Evolutionary conservation across 2,888 invertebrate species (phyloP), one percentile per base, ranked within the genome.

Genomic region (Baronia brevicornis): DNA sequence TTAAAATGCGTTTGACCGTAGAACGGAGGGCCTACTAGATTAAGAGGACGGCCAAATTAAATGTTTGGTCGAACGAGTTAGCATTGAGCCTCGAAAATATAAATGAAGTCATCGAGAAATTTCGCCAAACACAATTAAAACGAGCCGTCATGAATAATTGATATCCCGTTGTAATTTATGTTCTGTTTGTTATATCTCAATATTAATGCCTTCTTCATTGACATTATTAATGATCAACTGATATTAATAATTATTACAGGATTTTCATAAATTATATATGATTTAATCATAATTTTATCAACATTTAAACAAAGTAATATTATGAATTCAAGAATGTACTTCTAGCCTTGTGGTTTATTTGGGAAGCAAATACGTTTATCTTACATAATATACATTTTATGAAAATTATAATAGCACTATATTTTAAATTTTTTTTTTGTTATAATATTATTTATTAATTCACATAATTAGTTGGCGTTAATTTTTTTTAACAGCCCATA

Each of bases 1-100:
- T 82, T 84, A 78, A 78, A 82, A 78, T 75, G 69, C 80, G 71
- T 75, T 78, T 82, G 80, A 84, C 84, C 82, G 78, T 79, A 44
- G 49, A 48, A 44, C 48, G 45, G 51, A 62, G 69, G 68, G 67
- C 60, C 54, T 52, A 36, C 41, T 64, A 69, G 77, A 79, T 80
- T 82, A 78, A 60, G 64, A 59, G 62, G 60, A 48, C 48, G 45
- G 51, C 54, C 59, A 68, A 74, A 78, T 72, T 77, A 60, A 70
- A 78, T 72, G 63, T 64, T 60, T 60, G 51, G 51, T 44, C 39
- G 53, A 51, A 51, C 57, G 64, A 59, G 53, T 59, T 59, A 61
- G 58, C 58, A 58, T 48, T 48, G 59, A 51, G 45, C 54, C 59
- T 64, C 51, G 44, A 58, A 64, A 64, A 59, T 62, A 62, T 60